Evolutionary conservation across 2,888 invertebrate genomes (phyloP), one percentile per base, ranked within the genome.

Genomic region (Drosophila histrio): DNA sequence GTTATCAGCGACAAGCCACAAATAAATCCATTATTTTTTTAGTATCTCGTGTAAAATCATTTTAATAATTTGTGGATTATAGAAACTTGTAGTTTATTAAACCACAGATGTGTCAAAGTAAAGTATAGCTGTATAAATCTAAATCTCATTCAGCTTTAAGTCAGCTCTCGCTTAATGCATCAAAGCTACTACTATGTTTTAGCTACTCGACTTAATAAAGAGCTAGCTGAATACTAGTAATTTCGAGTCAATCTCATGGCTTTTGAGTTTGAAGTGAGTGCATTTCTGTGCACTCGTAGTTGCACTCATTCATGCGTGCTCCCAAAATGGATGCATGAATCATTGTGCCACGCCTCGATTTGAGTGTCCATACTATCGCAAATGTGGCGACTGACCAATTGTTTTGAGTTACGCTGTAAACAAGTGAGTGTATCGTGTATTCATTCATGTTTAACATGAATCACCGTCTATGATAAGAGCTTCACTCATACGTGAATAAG

Each of bases 251-350:
- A 61, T 76, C 76, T 39, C 43, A 59, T 38, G 59, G 56, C 30
- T 39, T 52, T 63, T 64, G 56, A 74, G 38, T 17, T 34, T 34
- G 22, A 34, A 62, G 44, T 62, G 57, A 28, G 9, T 62, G 32
- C 43, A 49, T 56, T 63, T 39, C 38, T 11, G 26, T 17, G 47
- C 47, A 65, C 44, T 65, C 49, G 19, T 19, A 28, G 8, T 46
- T 11, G 52, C 59, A 71, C 41, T 72, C 65, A 49, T 60, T 72
- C 65, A 49, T 60, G 66, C 66, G 13, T 63, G 13, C n/a, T 21
- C 39, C 26, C 47, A 36, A 41, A 52, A 2, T 46, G 70, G 15
- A 28, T 56, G 49, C 46, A 57, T 71, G 71, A 71, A 41, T 71
- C 71, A 71, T 11, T 44, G 15, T 19, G 13, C 26, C 11, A 6